Evolutionary conservation across 2,797 vertebrate species (phyloP), one percentile per base, ranked within the genome.

Genomic region (Antennarius maculatus): DNA sequence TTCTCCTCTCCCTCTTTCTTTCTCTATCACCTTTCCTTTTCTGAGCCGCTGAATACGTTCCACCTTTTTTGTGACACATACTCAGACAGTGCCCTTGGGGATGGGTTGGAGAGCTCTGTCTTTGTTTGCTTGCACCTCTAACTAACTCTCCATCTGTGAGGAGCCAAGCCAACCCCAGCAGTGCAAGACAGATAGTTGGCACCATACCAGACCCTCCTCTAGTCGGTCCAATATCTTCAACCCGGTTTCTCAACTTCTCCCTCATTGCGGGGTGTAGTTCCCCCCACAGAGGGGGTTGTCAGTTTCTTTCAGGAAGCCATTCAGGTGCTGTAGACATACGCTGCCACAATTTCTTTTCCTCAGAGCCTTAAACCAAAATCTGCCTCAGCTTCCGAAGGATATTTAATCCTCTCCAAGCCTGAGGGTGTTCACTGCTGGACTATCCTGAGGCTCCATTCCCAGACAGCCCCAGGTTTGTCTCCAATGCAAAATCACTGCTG

Each of bases 111-210:
- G 86, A 82, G 86, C 86, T 87, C 72, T 64, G 83, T 88, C 89
- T 92, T 91, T 91, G 90, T 91, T 89, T 89, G 80, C 80, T 79
- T 81, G 88, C 76, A 87, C 85, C 86, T 89, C 89, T 89, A 89
- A 91, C 89, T 91, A 91, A 91, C 91, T 90, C 87, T 88, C 86
- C 86, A 90, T 89, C 91, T 91, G 87, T 81, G 52, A 85, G 87
- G 82, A 89, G 83, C 86, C 73, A 39, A 83, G 86, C 90, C 86
- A 81, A 79, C 77, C 88, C 89, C 86, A 81, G 87, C 87, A 81
- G 88, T 75, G 80, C 85, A 82, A 85, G 88, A 91, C 90, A 89
- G 86, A 88, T 85, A 83, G 80, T 88, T 92, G 91, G 91, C 91
- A 83, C 80, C 63, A 66, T 84, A 81, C 88, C 91, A 91, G 83